Base-by-base conservation (phyloP, 2,113 vertebrate genomes). In the Pterocles orientalis region DNA sequence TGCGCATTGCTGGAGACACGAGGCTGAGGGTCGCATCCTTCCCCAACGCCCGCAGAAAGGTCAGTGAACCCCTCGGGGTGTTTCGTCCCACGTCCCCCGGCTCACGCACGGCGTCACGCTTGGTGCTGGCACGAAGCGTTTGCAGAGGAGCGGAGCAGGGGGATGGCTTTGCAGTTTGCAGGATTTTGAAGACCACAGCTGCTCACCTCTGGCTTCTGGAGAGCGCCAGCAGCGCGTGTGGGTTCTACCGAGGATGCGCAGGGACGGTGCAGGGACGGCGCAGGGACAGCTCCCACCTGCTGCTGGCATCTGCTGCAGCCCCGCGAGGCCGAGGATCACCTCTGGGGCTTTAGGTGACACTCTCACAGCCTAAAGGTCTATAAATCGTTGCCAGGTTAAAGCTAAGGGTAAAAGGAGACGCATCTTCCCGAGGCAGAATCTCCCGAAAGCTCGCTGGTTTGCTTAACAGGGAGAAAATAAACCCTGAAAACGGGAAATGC, bases 201-300 rank as follows among this genome's bases (percentile, higher is more conserved):
- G 60, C 39, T 39, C 12, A 3, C 1, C 2, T 6, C 53, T 29
- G 21, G 17, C n/a, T 58, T 29, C 76, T 34, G 61, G 29, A 39
- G 66, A 50, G 18, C 13, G 28, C 12, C 60, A 34, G 24, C 1
- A 25, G 28, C 1, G 10, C 28, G 1, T 19, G 3, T 28, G 45
- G 61, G 36, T 31, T 26, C 26, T 8, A 58, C 33, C 45, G 33
- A 4, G 10, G 31, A 18, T 1, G 6, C 0, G 0, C 5, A 3
- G 66, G 0, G 31, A 31, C n/a, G 39, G 39, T 12, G 57, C 88
- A 71, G 45, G 60, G 60, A 16, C 23, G 7, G 48, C 1, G 18
- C 61, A 14, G 41, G 25, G 47, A 4, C 0, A 17, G 1, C 53
- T 18, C 29, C 6, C 7, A 3, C 5, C 60, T 51, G 2, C 70